These are phyloP conservation scores for Paracanthobrama guichenoti DNA, from an alignment of 2,113 vertebrate species.

Conservation along the genomic window DNA sequence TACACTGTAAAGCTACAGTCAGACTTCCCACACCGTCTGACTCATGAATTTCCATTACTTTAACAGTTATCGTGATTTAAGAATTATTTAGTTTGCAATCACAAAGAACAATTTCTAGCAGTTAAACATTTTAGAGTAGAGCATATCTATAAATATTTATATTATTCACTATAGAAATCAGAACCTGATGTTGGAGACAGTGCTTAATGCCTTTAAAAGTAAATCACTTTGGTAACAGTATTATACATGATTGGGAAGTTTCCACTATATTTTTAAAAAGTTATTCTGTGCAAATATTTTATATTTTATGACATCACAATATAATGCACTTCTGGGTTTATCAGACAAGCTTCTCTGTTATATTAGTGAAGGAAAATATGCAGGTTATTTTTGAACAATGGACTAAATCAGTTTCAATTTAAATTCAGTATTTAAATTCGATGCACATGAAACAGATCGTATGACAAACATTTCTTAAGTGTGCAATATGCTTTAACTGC, in stretches of 20 bases:
- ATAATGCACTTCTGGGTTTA: neutral
- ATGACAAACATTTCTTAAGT: neutral
- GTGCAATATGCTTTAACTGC: neutral
- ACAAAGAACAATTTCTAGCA: neutral
- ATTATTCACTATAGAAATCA: neutral
- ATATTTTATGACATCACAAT: no score
- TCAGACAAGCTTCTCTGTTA: neutral
- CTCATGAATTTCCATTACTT: neutral
- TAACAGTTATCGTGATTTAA: neutral
- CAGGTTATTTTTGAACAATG: no score
- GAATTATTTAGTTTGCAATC: neutral
- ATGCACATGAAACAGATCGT: neutral
- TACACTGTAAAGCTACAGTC: neutral
- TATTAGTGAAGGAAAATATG: neutral
- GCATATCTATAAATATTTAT: neutral
- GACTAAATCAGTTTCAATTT: neutral
- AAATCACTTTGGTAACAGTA: neutral
- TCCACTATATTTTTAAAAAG: neutral
- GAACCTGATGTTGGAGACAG: neutral
- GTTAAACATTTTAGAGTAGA: neutral
- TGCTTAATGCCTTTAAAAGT: neutral
- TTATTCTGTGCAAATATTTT: neutral
- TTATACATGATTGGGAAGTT: neutral
- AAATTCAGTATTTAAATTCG: neutral
- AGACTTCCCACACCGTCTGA: neutral